Conservation (phyloP, 2,113 vertebrate species). For the Lepidothrix coronata region DNA sequence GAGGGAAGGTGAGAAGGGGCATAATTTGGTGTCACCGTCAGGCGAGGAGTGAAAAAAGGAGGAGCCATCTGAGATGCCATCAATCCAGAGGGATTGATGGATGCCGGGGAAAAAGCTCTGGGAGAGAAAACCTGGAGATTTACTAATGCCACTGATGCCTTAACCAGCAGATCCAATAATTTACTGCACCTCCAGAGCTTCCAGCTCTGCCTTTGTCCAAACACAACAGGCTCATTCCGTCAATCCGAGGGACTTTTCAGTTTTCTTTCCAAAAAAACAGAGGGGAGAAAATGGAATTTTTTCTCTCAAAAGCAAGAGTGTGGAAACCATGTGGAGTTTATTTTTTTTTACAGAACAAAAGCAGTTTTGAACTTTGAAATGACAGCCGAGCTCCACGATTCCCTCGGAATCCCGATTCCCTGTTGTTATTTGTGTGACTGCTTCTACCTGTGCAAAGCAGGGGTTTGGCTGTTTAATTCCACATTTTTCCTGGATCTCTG, state of each 20-base stretch:
- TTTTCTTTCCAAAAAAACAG: not conserved
- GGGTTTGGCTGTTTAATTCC: not conserved
- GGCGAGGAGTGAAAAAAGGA: not conserved
- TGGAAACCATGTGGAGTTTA: not conserved
- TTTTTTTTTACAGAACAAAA: not conserved
- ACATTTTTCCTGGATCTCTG: not conserved
- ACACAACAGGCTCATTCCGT: not conserved
- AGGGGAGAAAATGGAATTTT: not conserved
- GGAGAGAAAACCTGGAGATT: not conserved
- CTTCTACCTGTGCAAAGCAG: not conserved
- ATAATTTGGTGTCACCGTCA: not conserved
- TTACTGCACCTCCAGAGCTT: not conserved
- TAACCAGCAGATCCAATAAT: not conserved
- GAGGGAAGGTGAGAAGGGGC: accelerated
- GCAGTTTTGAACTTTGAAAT: not conserved
- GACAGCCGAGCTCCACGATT: not conserved
- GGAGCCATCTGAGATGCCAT: not conserved
- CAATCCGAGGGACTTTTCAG: not conserved
- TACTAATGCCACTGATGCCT: not conserved
- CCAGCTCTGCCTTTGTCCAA: not conserved
- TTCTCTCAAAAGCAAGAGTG: not conserved
- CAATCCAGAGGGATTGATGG: not conserved
- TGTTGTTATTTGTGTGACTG: not conserved
- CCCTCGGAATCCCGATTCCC: not conserved
- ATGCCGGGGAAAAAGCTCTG: not conserved